Evolutionary conservation across 2,113 vertebrate genomes (phyloP), one percentile per base, ranked within the genome.

Genomic region (Cricetomys ansorgei): DNA sequence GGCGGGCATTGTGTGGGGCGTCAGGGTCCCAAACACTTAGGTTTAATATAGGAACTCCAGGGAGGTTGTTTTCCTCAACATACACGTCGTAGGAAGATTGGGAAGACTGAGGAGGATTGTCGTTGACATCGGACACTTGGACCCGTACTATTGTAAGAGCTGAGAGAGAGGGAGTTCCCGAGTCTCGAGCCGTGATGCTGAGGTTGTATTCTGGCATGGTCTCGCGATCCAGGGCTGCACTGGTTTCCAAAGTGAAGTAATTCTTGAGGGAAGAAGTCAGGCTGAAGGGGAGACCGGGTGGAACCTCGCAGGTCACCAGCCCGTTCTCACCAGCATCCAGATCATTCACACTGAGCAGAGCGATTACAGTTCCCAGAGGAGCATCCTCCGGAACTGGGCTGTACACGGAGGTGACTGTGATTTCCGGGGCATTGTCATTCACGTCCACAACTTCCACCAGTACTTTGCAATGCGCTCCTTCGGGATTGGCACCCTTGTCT

Each of bases 51-150:
- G 99, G 98, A 37, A 98, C 98, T 3, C 99, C 99, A 0, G 99
- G 98, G 0, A 97, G 19, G 2, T 99, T 99, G 79, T 99, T 99
- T 96, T 99, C 99, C 19, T 98, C 98, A 15, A 99, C 98, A 40
- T 99, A 99, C 0, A 99, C 99, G 48, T 99, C 98, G 1, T 99
- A 99, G 8, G 98, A 98, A n/a, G 98, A 85, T 59, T 99, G 99
- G 8, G 98, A 96, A 25, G 98, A 96, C 23, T 96, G 92, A n/a
- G 99, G 99, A 0, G 98, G 94, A 0, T 99, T 99, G 98, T 99
- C 99, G 0, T 99, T 99, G 97, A 99, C 91, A 86, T 99, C 99
- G 1, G 98, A 98, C 79, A 99, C 98, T 67, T 98, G 98, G 59
- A 99, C 98, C 37, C 96, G 81, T 70, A 99, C 98, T 4, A 97